These are phyloP conservation scores for Aythya fuligula DNA, from an alignment of 2,797 vertebrate genomes.

Conservation along the genomic window DNA sequence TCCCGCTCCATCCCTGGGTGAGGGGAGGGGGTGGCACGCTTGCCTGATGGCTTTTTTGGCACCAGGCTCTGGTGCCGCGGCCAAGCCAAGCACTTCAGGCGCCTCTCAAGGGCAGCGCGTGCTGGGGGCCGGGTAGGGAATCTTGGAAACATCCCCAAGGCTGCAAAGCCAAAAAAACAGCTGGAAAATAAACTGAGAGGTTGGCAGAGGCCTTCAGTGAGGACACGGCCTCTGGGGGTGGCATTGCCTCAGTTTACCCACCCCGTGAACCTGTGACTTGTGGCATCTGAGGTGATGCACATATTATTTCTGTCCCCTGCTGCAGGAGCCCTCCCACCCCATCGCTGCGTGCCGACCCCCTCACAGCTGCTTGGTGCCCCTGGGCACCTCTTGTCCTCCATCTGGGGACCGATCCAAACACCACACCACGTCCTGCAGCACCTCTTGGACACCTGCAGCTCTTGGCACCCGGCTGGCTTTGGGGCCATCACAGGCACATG, in stretches of 20 bases:
- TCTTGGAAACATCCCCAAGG: constrained; percentile 38
- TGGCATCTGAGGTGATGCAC: no score
- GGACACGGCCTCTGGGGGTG: rapidly evolving
- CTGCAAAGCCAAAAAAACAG: background rate
- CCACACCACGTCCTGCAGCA: rapidly evolving
- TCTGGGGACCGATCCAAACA: background rate
- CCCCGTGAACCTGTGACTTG: background rate
- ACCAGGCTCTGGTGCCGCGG: rapidly evolving
- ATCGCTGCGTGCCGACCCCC: no score
- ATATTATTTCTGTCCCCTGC: background rate
- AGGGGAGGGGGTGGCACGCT: no score
- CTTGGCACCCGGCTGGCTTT: background rate
- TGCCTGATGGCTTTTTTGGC: background rate
- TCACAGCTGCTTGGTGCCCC: no score
- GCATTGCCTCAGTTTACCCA: background rate
- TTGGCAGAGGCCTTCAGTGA: background rate
- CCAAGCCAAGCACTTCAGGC: constrained; percentile 49
- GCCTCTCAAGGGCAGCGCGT: background rate
- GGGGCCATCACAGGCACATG: background rate
- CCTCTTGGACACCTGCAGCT: background rate
- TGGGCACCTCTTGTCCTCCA: background rate
- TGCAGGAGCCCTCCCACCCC: background rate
- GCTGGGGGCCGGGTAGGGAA: background rate
- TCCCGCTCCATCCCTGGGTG: no score
- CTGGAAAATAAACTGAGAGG: background rate